Percentiles rank a stretch among this genome's conserved stretches.
Evolutionary conservation across 2,113 vertebrate genomes (phyloP).

Genomic region (Tenebrosternarchus preto): DNA sequence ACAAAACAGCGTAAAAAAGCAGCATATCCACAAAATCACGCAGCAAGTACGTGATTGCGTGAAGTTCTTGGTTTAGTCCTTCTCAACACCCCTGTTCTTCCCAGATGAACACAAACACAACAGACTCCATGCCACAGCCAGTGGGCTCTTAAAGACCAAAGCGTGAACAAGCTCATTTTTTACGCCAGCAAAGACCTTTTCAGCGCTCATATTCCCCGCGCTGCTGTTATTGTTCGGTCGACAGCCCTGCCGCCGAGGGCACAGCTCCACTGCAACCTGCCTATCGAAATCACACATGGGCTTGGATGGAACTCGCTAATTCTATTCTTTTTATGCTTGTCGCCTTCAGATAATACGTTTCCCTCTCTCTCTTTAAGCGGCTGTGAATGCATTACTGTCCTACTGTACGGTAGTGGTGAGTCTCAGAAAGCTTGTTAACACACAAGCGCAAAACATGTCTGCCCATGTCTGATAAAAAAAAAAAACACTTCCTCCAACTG

Average conservation of each 20-base stretch:
- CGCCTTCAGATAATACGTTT: constrained; percentile 40
- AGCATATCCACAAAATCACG: not conserved
- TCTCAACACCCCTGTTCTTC: not conserved
- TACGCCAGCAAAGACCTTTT: constrained; percentile 42
- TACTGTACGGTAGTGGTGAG: not conserved
- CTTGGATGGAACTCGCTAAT: constrained; percentile 47
- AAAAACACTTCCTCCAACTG: no score
- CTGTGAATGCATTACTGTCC: constrained; percentile 20
- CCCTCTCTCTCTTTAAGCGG: constrained; percentile 3
- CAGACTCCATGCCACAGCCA: constrained; percentile 36
- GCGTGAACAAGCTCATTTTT: constrained; percentile 42
- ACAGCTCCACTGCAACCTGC: not conserved
- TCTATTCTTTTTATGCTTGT: constrained; percentile 39
- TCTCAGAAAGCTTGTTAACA: not conserved
- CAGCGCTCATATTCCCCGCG: constrained; percentile 48
- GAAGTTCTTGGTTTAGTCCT: not conserved
- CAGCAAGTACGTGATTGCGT: not conserved
- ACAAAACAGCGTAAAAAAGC: no score
- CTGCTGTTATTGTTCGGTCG: constrained; percentile 47
- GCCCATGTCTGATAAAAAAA: not conserved
- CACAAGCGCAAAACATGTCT: not conserved
- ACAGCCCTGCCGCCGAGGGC: constrained; percentile 26
- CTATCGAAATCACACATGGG: constrained; percentile 46
- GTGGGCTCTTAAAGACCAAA: constrained; percentile 25
- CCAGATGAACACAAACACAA: constrained; percentile 30